phyloP scores from a whole-genome alignment of 2,888 invertebrate species.

The Yponomeuta plumbellus region DNA sequence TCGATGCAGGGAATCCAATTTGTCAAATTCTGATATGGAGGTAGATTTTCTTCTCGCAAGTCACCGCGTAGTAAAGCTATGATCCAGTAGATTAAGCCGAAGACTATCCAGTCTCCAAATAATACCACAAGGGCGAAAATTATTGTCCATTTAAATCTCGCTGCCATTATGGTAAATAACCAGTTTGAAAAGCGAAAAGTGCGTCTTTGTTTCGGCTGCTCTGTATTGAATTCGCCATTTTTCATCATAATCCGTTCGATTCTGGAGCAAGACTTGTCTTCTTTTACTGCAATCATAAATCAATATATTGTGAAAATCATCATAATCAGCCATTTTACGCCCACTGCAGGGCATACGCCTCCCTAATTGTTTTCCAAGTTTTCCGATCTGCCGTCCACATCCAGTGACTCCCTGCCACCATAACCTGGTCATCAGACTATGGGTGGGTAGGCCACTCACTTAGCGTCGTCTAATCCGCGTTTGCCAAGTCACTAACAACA shows the following conservation, averaged over 20 bases:
- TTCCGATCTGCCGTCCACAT: too few species aligned
- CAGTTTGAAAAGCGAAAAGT: conserved; percentile 82
- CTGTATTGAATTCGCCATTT: conserved; percentile 92
- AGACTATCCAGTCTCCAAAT: conserved; percentile 90
- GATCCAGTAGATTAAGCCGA: conserved; percentile 93
- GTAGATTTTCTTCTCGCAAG: conserved; percentile 80
- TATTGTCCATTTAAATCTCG: conserved; percentile 95
- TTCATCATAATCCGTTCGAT: conserved; percentile 83
- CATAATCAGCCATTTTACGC: too few species aligned
- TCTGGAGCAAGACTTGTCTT: conserved; percentile 21
- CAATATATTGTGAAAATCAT: too few species aligned
- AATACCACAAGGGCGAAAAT: conserved; percentile 90
- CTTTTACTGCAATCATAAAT: too few species aligned
- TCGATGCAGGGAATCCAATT: conserved; percentile 91
- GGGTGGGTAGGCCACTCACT: too few species aligned
- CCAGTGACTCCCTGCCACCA: too few species aligned
- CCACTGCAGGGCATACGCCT: too few species aligned
- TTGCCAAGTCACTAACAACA: too few species aligned
- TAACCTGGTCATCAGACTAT: too few species aligned
- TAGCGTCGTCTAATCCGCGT: too few species aligned
- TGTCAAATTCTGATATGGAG: conserved; percentile 66
- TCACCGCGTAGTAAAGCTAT: conserved; percentile 94
- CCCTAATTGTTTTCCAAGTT: too few species aligned
- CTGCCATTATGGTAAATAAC: conserved; percentile 89
- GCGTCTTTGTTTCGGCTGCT: conserved; percentile 78